Base-by-base conservation (phyloP, 2,113 vertebrate species). In the rat (Rattus norvegicus) region DNA sequence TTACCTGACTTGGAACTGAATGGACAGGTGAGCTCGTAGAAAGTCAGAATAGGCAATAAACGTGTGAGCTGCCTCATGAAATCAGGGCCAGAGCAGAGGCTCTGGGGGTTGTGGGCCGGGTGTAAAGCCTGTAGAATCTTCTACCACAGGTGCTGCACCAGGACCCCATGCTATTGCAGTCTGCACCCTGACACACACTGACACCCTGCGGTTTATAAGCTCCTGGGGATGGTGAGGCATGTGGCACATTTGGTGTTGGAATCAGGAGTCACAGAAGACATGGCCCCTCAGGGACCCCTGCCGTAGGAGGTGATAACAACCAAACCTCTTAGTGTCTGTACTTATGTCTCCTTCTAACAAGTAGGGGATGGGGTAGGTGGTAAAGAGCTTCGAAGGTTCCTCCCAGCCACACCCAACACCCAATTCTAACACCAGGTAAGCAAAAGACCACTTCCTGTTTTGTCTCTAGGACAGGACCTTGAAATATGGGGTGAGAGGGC, bases 121-220 rank as follows among this genome's bases (percentile, higher is more conserved):
- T 14, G 0, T 12, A 5, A 56, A 87, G 84, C 20, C 88, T 5
- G 4, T 13, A 30, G 63, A 65, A 28, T 69, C 87, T 83, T 95
- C 93, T 24, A 30, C 86, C 93, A 91, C 2, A 80, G 99, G 99
- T 99, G 3, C 98, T 97, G 36, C 97, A 99, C 91, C 88, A 98
- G 97, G 43, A 43, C 43, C 43, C 43, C 43, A 99, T 0, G 98
- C 99, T 98, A 99, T 99, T 39, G 99, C 99, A 0, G 99, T 99
- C 26, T 99, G 99, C 1, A 59, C 61, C 22, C 61, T 24, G 22
- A 8, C 63, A 65, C 63, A 69, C 30, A 16, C 26, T 17, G n/a
- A 39, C 2, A 77, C 20, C n/a, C 61, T 47, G 3, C 33, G 54
- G 93, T 72, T 73, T 69, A 83, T 43, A 24, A 43, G 87, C 59